phyloP scores from a whole-genome alignment of 2,888 invertebrate species.

The Hololepta plana region DNA sequence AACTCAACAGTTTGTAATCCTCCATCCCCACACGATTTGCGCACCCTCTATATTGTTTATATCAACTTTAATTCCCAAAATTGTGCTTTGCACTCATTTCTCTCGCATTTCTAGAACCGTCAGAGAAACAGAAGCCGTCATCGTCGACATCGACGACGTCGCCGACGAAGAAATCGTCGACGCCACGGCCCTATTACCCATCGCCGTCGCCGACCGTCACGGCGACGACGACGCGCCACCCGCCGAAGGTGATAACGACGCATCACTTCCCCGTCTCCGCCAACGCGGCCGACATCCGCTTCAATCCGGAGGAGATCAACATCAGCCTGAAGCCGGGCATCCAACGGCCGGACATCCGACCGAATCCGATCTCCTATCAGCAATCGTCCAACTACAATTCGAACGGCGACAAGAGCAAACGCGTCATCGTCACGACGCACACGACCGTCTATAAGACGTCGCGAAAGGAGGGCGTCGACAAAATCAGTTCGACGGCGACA shows the following conservation, averaged over 20 bases:
- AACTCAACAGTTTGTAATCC: too few species aligned
- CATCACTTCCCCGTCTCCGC: slow-evolving; percentile 8
- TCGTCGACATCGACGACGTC: slow-evolving; percentile 17
- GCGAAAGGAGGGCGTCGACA: too few species aligned
- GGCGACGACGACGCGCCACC: slow-evolving; percentile 6
- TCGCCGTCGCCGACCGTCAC: too few species aligned
- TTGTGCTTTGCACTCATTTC: too few species aligned
- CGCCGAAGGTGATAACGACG: too few species aligned
- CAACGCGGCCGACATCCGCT: slow-evolving; percentile 24
- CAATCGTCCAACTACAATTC: slow-evolving; percentile 30
- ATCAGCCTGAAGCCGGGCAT: slow-evolving; percentile 23
- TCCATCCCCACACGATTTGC: too few species aligned
- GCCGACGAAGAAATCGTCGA: slow-evolving; percentile 16
- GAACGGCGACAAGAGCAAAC: slow-evolving; percentile 17
- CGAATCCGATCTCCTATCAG: slow-evolving; percentile 33
- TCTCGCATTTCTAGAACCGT: too few species aligned
- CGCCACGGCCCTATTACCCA: slow-evolving; percentile 6
- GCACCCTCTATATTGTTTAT: too few species aligned
- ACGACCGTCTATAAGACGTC: slow-evolving; percentile 15
- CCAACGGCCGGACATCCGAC: slow-evolving; percentile 14
- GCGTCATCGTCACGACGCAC: slow-evolving; percentile 21
- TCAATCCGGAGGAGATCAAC: slow-evolving; percentile 27
- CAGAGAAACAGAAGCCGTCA: too few species aligned
- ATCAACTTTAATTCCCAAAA: too few species aligned
- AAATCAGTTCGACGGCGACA: neutral